Base-by-base conservation (phyloP, 2,113 vertebrate genomes). In the Pantherophis guttatus region DNA sequence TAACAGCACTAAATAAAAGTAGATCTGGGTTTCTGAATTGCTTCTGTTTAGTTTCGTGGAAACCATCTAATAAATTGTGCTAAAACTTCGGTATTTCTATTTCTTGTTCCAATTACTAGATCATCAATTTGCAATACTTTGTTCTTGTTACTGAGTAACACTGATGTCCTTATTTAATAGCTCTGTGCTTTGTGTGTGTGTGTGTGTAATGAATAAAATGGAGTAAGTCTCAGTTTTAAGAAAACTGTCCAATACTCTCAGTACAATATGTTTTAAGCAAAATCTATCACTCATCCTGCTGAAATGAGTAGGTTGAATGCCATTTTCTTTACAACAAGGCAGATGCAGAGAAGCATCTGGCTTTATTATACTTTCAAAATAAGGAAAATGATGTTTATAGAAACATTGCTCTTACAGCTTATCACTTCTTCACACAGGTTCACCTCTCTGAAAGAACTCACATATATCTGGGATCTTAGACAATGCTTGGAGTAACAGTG, bases 141-240 rank as follows among this genome's bases (percentile, higher is more conserved):
- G 88, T 9, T 86, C 70, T n/a, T 90, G 9, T 8, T 62, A 13
- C 23, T 70, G n/a, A 86, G 17, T 29, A 62, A 86, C 23, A 90
- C 29, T 39, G 19, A 92, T 8, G 19, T 21, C 55, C 21, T 57
- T 48, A 39, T 9, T 48, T 17, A 55, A 57, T n/a, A 81, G 15
- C 26, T 57, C 19, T 89, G 24, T 81, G 39, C 9, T n/a, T n/a
- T 57, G 62, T 75, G 70, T 39, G 70, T 81, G n/a, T n/a, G n/a
- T 19, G 15, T 19, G 70, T 39, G 33, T 39, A 6, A 97, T 94
- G 97, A 97, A 96, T 97, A 94, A 98, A 98, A 97, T 97, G 94
- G 91, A 94, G 97, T 97, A 98, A 98, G 97, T 97, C 90, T 97
- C 96, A 96, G 95, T 92, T 97, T 94, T 96, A 95, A 97, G 96